phyloP scores from a whole-genome alignment of 2,888 invertebrate genomes.

The Pollenia labialis region DNA sequence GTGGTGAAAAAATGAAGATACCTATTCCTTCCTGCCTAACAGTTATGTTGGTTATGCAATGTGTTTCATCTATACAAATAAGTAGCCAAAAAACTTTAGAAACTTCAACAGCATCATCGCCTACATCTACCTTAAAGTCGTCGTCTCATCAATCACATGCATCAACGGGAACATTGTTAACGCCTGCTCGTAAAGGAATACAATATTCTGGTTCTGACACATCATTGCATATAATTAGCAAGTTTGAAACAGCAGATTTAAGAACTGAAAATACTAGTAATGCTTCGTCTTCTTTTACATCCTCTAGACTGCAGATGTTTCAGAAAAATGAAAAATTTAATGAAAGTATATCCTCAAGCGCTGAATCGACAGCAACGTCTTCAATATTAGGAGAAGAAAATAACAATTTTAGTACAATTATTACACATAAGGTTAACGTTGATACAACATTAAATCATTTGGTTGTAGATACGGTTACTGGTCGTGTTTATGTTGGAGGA shows the following conservation, averaged over 20 bases:
- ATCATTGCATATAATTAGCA: conserved; percentile 38
- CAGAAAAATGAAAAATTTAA: conserved; percentile 48
- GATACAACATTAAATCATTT: conserved; percentile 91
- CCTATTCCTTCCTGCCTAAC: conserved; percentile 55
- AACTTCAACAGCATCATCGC: conserved; percentile 56
- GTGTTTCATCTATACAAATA: conserved; percentile 64
- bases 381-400: conserved; percentile 7
- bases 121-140: conserved; percentile 50
- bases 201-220: conserved; percentile 36
- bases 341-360: conserved; percentile 24
- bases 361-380: conserved; percentile 9
- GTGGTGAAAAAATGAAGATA: conserved; percentile 66
- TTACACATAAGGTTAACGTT: conserved; percentile 82
- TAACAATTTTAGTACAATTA: conserved; percentile 81
- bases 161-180: conserved; percentile 35
- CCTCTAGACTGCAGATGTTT: conserved; percentile 37
- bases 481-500: conserved; percentile 94
- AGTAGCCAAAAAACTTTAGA: conserved; percentile 55
- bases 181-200: conserved; percentile 34
- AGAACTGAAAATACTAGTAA: conserved; percentile 59
- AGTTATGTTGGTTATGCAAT: conserved; percentile 67
- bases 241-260: conserved; percentile 65
- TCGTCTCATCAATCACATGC: conserved; percentile 35
- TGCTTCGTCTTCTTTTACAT: conserved; percentile 42
- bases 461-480: conserved; percentile 95